Base-by-base conservation (phyloP, 2,797 vertebrate species). In the Falco cherrug region DNA sequence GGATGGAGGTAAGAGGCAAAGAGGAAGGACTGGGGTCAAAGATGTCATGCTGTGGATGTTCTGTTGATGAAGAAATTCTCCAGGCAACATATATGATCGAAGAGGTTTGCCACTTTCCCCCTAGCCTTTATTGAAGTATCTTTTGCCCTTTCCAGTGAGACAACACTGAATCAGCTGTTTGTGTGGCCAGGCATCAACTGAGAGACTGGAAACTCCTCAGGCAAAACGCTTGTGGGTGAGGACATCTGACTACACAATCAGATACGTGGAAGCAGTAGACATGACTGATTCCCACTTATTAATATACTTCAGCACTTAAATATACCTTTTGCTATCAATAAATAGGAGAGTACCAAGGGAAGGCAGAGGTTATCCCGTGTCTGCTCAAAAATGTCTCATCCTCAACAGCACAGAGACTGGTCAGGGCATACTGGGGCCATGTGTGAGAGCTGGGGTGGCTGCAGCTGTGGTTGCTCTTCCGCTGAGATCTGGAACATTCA, bases 401-500 rank as follows among this genome's bases (percentile, higher is more conserved):
- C 67, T 33, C 19, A 53, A 2, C 48, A n/a, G 16, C 47, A 45
- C 28, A 26, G 37, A 17, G 59, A 21, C 29, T 54, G 35, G 4
- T 41, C 22, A 19, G 67, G 39, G 22, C 8, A 3, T 22, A 39
- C 3, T 1, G 0, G 64, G 39, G 65, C 37, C 31, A 11, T 19
- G 11, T 11, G 28, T 39, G 57, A 63, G 19, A 74, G 60, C 35
- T 37, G 28, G 16, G 33, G 25, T 16, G 57, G 33, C 15, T 28
- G 14, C 11, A 22, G 5, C 15, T 21, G 9, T 4, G 9, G 25
- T 28, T 11, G 4, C 6, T 25, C 21, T 17, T 50, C 26, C 0
- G 0, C 19, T 51, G 43, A 76, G 57, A 43, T 25, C 14, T 54
- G 26, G 28, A 0, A 0, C 3, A 0, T 25, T 47, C 10, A 9